Percentiles rank a stretch among this genome's conserved stretches.
Conservation (phyloP, 2,113 vertebrate species). For the Prionailurus viverrinus region DNA sequence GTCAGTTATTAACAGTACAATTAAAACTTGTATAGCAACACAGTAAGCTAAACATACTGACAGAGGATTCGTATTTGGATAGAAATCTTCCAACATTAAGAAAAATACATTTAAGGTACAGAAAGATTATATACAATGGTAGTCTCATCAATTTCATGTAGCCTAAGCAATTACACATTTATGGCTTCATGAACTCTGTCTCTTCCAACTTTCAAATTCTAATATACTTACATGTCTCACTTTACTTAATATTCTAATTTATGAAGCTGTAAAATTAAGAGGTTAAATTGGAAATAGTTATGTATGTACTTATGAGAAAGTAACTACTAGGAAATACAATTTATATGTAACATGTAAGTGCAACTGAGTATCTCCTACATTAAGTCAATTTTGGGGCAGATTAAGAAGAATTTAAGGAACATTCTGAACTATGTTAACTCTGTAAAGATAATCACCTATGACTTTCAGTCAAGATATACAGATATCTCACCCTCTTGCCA, state of each 20-base stretch:
- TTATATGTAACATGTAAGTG: neutral
- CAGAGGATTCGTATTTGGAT: neutral
- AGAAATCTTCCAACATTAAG: neutral
- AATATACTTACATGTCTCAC: slow-evolving; percentile 20
- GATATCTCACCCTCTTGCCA: neutral
- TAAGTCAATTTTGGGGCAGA: neutral
- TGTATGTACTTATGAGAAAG: neutral
- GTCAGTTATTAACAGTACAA: neutral
- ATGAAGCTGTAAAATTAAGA: slow-evolving; percentile 26
- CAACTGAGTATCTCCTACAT: neutral
- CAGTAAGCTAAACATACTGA: slow-evolving; percentile 9
- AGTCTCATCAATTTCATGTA: neutral
- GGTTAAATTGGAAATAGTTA: neutral
- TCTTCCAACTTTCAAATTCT: slow-evolving; percentile 68
- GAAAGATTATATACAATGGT: neutral
- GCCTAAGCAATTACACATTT: neutral
- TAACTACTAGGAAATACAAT: slow-evolving; percentile 19
- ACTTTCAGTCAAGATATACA: neutral
- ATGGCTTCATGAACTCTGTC: slow-evolving; percentile 13
- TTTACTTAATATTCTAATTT: slow-evolving; percentile 54
- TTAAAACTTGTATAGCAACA: slow-evolving; percentile 8
- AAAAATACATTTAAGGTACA: slow-evolving; percentile 53
- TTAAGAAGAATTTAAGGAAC: slow-evolving; percentile 17
- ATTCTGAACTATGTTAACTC: neutral
- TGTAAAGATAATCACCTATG: neutral